phyloP scores from a whole-genome alignment of 2,888 invertebrate species.

The Leptinotarsa peninsularis region DNA sequence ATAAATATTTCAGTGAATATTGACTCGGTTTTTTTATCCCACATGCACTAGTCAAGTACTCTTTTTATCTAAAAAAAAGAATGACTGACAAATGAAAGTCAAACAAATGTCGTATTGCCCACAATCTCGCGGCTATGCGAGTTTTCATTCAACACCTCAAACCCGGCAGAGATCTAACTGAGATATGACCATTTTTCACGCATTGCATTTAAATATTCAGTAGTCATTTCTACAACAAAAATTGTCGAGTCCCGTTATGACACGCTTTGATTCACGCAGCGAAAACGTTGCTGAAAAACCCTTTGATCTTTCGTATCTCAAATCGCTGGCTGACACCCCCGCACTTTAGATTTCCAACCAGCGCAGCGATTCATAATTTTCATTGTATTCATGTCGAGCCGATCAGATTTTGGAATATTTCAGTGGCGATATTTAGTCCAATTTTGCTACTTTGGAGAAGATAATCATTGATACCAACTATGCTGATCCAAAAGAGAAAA shows the following conservation, averaged over 20 bases:
- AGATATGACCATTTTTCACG: conserved; percentile 58
- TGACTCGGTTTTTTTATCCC: no score
- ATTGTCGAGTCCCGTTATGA: conserved; percentile 17
- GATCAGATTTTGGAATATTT: background rate
- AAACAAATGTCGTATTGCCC: conserved; percentile 33
- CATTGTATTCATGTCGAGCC: no score
- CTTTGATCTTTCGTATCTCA: conserved; percentile 21
- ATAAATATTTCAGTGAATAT: no score
- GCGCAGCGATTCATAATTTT: no score
- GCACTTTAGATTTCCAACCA: conserved; percentile 1
- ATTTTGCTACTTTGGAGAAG: no score
- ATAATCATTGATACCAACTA: no score
- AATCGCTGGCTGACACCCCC: conserved; percentile 10
- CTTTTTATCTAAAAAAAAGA: background rate
- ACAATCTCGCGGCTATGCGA: conserved; percentile 14
- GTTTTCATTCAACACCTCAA: conserved; percentile 29
- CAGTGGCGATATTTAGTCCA: background rate
- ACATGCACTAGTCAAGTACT: no score
- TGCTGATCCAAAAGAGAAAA: no score
- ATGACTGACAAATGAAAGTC: conserved; percentile 33
- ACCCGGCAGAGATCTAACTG: conserved; percentile 55
- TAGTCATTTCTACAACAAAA: conserved; percentile 55
- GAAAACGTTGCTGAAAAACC: conserved; percentile 4
- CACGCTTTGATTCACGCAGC: conserved; percentile 9
- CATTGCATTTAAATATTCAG: conserved; percentile 58